Conservation (phyloP, 37 sponge, comb jelly and placozoan genomes). For the Diacarnus erythraeanus region DNA sequence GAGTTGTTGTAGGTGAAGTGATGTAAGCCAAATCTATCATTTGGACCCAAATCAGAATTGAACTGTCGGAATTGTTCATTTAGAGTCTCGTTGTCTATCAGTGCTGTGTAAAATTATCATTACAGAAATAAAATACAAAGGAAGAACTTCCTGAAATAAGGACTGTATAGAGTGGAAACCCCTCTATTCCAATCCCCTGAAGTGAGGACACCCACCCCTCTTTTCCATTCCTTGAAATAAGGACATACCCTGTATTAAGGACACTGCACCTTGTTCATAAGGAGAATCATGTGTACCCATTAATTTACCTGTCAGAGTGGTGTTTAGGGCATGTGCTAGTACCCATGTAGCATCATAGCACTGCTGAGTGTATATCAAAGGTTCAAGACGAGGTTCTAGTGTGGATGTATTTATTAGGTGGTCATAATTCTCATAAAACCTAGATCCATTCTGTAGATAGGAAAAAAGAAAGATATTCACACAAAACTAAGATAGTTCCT, state of each 20-base stretch:
- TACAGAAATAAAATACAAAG: neutral
- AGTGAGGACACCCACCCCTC: too few relatives aligned
- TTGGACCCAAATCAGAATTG: neutral
- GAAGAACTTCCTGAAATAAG: too few relatives aligned
- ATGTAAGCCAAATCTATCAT: neutral
- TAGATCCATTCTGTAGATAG: neutral
- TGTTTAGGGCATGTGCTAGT: constrained; percentile 19
- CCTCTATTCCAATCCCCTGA: too few relatives aligned
- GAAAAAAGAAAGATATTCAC: too few relatives aligned
- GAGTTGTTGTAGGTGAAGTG: constrained; percentile 1
- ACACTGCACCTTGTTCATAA: neutral
- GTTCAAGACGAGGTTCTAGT: neutral
- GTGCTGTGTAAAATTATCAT: too few relatives aligned
- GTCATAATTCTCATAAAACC: neutral
- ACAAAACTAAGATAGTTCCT: too few relatives aligned
- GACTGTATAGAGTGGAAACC: too few relatives aligned
- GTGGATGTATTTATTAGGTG: neutral
- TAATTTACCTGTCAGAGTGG: neutral
- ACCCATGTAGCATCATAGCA: constrained; percentile 44
- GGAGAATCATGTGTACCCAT: neutral
- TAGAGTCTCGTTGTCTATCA: neutral
- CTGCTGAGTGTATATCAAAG: neutral
- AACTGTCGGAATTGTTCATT: neutral
- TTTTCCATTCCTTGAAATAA: too few relatives aligned
- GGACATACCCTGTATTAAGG: neutral